phyloP scores from a whole-genome alignment of 2,797 vertebrate species.

The Hyperoplus immaculatus region DNA sequence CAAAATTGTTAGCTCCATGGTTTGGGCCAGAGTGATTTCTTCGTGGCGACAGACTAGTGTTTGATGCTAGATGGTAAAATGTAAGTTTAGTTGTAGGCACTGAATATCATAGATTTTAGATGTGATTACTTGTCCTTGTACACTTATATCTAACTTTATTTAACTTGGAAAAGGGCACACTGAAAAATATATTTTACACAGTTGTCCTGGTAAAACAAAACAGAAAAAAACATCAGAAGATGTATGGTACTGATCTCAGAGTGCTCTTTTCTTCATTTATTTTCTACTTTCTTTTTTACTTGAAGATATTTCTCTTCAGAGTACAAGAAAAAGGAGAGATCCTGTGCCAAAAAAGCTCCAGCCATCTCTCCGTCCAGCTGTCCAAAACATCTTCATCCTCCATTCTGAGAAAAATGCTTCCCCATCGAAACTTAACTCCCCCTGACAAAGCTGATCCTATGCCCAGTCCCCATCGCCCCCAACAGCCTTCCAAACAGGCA shows the following conservation, averaged over 20 bases:
- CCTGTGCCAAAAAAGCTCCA: conserved; percentile 29
- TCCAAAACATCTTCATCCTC: conserved; percentile 28
- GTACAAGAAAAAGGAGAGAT: conserved; percentile 32
- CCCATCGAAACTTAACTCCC: conserved; percentile 50
- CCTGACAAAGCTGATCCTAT: conserved; percentile 13
- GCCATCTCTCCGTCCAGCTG: conserved; percentile 2
- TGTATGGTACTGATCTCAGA: neutral
- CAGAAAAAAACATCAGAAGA: neutral
- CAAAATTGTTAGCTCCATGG: neutral
- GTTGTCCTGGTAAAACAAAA: neutral
- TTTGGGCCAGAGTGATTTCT: neutral
- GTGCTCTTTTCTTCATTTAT: neutral
- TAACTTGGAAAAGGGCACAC: neutral
- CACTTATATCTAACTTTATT: neutral
- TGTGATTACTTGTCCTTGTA: conserved; percentile 4
- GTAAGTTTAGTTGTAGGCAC: neutral
- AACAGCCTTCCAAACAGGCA: conserved; percentile 12
- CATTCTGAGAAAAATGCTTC: conserved; percentile 43
- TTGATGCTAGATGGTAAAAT: neutral
- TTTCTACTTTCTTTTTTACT: neutral
- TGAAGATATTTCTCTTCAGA: conserved; percentile 22
- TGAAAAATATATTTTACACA: neutral
- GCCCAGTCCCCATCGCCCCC: conserved; percentile 17
- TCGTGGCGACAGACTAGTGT: neutral
- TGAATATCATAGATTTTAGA: neutral